Base-by-base conservation (phyloP, 2,888 invertebrate genomes). In the Melanchra persicariae region DNA sequence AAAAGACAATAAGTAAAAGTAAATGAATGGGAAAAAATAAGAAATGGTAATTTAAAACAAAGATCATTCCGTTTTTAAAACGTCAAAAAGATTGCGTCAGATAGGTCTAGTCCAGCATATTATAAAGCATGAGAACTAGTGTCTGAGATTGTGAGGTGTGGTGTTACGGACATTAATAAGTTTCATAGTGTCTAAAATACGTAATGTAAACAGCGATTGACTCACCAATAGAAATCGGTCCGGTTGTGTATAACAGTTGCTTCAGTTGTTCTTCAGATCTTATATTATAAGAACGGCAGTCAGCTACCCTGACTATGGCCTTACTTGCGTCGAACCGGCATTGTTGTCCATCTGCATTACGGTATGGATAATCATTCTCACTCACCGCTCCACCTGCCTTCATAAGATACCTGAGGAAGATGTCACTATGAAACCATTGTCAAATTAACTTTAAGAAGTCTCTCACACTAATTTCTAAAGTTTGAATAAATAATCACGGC, bases 211-310 rank as follows among this genome's bases (percentile, higher is more conserved):
- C 9, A n/a, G 17, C 2, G 15, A 15, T 19, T 17, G 7, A 15
- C 63, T 80, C 75, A 88, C 88, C 65, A 19, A 87, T 72, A 49
- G 82, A 65, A 0, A 88, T 61, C 1, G 88, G 87, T 30, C 87
- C 88, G 9, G 61, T 59, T 1, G 67, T 0, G 12, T 64, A 59
- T 6, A 87, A 55, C 12, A 75, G 15, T 19, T 77, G 45, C n/a
- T 81, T 82, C 9, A 86, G 10, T 10, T 64, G 74, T 43, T 85
- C 83, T 24, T 85, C 83, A 6, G 61, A 59, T 0, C 37, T 37
- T 0, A 76, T 5, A 1, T 62, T 10, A 52, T 61, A 80, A 0
- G n/a, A 12, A 1, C 37, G 52, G 49, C 85, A 85, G 15, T 37
- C 73, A 17, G 61, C 26, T 12, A 87, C n/a, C 37, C 58, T 77